A percentile compares a stretch with the other conserved stretches of the same genome.
phyloP scores from a whole-genome alignment of 2,888 invertebrate genomes.

The Hipparchia semele region DNA sequence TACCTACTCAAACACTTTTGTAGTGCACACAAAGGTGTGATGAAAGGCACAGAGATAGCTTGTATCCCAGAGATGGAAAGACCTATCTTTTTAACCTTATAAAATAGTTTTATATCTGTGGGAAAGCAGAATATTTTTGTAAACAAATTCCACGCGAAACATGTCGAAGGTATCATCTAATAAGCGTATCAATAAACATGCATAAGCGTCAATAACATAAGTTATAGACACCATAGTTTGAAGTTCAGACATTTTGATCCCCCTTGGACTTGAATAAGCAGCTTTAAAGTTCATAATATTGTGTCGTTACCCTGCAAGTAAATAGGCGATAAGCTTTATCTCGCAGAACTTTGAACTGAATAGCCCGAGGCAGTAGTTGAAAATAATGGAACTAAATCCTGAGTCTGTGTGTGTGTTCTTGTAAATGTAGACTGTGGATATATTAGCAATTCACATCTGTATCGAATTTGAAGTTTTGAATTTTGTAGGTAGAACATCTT shows the following conservation, averaged over 20 bases:
- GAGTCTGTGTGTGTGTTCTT: background rate
- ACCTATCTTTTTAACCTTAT: too few relatives aligned
- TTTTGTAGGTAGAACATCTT: too few relatives aligned
- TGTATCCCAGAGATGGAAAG: too few relatives aligned
- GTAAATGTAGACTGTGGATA: too few relatives aligned
- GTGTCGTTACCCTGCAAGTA: slow-evolving; percentile 39
- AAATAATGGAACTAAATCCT: slow-evolving; percentile 35
- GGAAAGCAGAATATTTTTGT: too few relatives aligned
- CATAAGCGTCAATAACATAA: background rate
- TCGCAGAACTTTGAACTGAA: slow-evolving; percentile 43
- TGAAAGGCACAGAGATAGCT: too few relatives aligned
- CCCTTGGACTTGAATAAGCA: slow-evolving; percentile 2
- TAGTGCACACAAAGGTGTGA: too few relatives aligned
- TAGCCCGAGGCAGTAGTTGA: slow-evolving; percentile 38
- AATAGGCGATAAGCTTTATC: slow-evolving; percentile 46
- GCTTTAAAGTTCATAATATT: slow-evolving; percentile 7
- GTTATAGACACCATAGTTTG: background rate
- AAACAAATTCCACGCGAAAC: too few relatives aligned
- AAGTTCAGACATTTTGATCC: slow-evolving; percentile 1
- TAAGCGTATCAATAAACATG: too few relatives aligned
- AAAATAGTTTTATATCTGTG: too few relatives aligned
- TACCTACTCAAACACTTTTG: too few relatives aligned
- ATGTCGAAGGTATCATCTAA: too few relatives aligned
- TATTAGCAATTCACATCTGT: background rate
- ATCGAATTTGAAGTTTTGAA: background rate